A percentile compares a stretch with the other conserved stretches of the same genome.
Conservation (phyloP, 2,113 vertebrate genomes). For the Myanophis thanlyinensis region DNA sequence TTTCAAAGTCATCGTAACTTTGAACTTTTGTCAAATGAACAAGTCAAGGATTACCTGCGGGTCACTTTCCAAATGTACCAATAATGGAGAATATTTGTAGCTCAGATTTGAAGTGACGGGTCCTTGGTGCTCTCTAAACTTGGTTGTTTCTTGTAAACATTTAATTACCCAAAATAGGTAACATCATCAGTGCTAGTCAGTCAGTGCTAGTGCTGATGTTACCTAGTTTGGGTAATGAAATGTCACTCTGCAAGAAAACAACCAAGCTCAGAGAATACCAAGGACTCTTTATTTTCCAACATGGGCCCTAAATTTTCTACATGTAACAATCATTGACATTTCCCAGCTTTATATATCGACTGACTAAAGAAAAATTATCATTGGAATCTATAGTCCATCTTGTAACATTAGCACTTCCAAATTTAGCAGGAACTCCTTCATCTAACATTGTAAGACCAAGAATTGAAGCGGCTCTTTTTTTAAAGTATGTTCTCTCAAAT, state of each 20-base stretch:
- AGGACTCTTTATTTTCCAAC: slow-evolving; percentile 49
- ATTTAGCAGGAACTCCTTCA: slow-evolving; percentile 60
- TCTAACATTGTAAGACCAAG: slow-evolving; percentile 62
- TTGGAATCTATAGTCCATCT: slow-evolving; percentile 60
- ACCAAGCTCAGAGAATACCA: neutral
- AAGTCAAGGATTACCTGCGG: neutral
- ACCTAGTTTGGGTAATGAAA: neutral
- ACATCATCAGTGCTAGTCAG: neutral
- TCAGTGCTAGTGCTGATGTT: neutral
- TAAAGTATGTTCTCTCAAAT: slow-evolving; percentile 68
- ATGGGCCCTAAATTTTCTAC: slow-evolving; percentile 40
- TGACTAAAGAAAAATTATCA: slow-evolving; percentile 42
- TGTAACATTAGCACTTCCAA: slow-evolving; percentile 54
- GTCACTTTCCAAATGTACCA: neutral
- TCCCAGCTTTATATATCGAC: slow-evolving; percentile 39
- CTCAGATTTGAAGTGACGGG: neutral
- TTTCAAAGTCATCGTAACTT: neutral
- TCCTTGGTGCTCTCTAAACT: neutral
- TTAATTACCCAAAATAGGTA: neutral
- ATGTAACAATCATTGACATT: slow-evolving; percentile 23
- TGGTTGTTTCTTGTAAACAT: neutral
- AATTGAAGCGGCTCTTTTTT: slow-evolving; percentile 62
- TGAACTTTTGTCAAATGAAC: neutral
- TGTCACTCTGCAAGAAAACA: neutral
- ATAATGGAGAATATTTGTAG: neutral